Evolutionary conservation across 1,140 invertebrate species (phyloP), one percentile per base, ranked within the genome.

Genomic region (Andrena cerasifolii): DNA sequence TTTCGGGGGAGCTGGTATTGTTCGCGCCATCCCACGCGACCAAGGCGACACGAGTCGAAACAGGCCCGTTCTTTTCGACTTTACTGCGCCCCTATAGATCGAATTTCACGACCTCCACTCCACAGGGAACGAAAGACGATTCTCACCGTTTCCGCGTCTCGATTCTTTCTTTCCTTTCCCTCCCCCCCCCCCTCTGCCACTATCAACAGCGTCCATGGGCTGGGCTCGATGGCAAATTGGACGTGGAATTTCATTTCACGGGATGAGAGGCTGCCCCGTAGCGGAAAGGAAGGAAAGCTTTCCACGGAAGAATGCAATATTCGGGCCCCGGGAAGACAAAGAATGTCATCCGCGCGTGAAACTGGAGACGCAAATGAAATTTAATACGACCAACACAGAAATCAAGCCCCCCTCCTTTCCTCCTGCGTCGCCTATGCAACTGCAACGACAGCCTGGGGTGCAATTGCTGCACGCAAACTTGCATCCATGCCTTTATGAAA

Each of bases 241-340:
- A 86, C 79, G 83, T 85, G 85, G 85, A 86, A 86, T 86, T 86
- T 86, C 85, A 86, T 86, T 86, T 86, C 77, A 83, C 78, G 70
- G 78, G 85, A 86, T 85, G 80, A 86, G 84, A 86, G 74, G 78
- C 67, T 63, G 80, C 54, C 66, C 59, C 49, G 66, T 59, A 24
- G 61, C 71, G 66, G 70, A 78, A 80, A 76, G 59, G 68, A 80
- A 82, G 80, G 78, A 77, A 85, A 83, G 84, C 63, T 86, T 86
- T 86, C 72, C 70, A 3, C 10, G 81, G 84, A 86, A 86, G 85
- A 86, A 86, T 86, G 85, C 84, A 86, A 86, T 86, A 86, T 86
- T 86, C 84, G 33, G 70, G 67, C 31, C 66, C n/a, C 54, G 72
- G 63, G 77, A 84, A 85, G 83, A 84, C 73, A 86, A 83, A 86